Evolutionary conservation across 2,888 invertebrate genomes (phyloP).

Genomic region (Augiades crinisus): DNA sequence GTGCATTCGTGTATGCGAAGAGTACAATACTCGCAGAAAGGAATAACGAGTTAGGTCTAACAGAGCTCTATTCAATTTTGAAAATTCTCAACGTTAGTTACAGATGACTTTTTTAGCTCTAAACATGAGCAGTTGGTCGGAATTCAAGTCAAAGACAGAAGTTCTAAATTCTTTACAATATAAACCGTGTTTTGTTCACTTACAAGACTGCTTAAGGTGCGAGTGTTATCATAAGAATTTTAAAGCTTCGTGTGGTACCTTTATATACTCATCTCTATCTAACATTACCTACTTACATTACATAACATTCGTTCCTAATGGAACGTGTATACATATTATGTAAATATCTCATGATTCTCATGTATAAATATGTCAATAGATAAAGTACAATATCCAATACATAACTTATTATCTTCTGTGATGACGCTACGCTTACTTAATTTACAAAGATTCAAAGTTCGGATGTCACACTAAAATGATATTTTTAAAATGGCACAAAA

Average conservation of each 20-base stretch:
- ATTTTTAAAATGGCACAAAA: conserved; percentile 81
- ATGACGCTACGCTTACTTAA: conserved; percentile 73
- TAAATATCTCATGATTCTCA: conserved; percentile 75
- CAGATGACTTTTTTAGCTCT: not conserved
- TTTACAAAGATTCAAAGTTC: conserved; percentile 79
- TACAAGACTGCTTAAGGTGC: conserved; percentile 75
- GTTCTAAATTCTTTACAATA: conserved; percentile 45
- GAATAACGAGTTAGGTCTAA: conserved; percentile 2
- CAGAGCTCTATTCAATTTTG: not conserved
- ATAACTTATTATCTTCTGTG: conserved; percentile 76
- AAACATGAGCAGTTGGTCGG: conserved; percentile 3
- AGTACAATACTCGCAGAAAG: not conserved
- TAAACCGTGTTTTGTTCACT: conserved; percentile 57
- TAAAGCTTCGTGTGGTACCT: conserved; percentile 80
- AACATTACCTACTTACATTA: conserved; percentile 74
- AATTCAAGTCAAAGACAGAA: conserved; percentile 28
- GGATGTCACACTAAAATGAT: conserved; percentile 78
- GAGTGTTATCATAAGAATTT: conserved; percentile 81
- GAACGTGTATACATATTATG: conserved; percentile 81
- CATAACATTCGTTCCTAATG: conserved; percentile 80
- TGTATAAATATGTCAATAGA: conserved; percentile 80
- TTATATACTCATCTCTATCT: conserved; percentile 74
- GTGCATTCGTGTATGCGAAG: not conserved
- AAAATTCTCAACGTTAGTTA: conserved; percentile 3
- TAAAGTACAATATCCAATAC: conserved; percentile 75